These are phyloP conservation scores for Gorsachius magnificus DNA, from an alignment of 2,797 vertebrate species.

Conservation along the genomic window DNA sequence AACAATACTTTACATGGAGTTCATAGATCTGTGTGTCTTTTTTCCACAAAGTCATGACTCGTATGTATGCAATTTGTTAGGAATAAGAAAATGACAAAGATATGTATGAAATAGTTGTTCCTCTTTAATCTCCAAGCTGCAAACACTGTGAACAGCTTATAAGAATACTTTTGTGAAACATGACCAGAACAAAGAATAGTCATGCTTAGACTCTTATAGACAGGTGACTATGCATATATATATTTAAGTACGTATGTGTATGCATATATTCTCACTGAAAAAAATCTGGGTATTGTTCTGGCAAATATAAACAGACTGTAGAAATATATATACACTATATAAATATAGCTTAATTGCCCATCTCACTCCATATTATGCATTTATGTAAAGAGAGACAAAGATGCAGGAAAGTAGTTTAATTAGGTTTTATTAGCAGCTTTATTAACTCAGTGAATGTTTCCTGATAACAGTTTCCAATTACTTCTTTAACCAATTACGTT, in stretches of 20 bases:
- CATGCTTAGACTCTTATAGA: neutral
- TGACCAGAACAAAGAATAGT: neutral
- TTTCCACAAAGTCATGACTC: neutral
- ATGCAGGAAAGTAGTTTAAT: neutral
- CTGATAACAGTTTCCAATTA: neutral
- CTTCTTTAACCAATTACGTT: neutral
- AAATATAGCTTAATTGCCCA: neutral
- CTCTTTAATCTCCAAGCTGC: neutral
- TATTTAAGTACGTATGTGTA: neutral
- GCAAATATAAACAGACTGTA: neutral
- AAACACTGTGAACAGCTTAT: neutral
- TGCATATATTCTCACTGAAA: neutral
- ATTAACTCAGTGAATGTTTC: neutral
- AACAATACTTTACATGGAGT: neutral
- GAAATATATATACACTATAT: neutral
- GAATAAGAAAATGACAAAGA: neutral
- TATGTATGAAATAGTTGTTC: neutral
- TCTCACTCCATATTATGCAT: neutral
- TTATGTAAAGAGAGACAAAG: neutral
- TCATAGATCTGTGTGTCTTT: neutral
- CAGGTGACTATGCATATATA: neutral
- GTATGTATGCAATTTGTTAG: neutral
- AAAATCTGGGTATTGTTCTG: neutral
- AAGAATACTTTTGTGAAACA: neutral
- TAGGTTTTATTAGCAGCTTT: neutral